Evolutionary conservation across 2,888 invertebrate genomes (phyloP), one percentile per base, ranked within the genome.

Genomic region (Xanthorhoe designata): DNA sequence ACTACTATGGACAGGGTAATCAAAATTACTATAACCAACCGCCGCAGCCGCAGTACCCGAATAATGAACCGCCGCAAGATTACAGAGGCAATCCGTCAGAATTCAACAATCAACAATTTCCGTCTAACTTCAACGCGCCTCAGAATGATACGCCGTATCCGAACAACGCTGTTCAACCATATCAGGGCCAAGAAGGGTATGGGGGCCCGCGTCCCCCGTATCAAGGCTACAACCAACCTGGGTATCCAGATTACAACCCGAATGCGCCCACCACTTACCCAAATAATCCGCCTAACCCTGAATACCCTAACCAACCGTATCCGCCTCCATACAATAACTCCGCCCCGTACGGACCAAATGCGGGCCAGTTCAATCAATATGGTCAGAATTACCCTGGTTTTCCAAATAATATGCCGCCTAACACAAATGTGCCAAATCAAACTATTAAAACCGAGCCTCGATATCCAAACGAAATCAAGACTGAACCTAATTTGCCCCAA

Each of bases 171-270:
- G 72, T 88, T 35, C 85, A 86, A 68, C 87, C 90, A 0, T 91
- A 87, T 70, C 75, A 85, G 15, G 84, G 82, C 61, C 89, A 87
- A 75, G 88, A 89, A 45, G 82, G 80, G 55, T 92, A 86, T 64
- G 77, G 75, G 10, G 87, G 84, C 64, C 89, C 86, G 69, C 87
- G 91, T 60, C 86, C 89, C 1, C 85, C 86, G 4, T 91, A 86
- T 70, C 87, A 82, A 66, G 82, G 83, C 50, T 83, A 82, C 58
- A 75, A 78, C 68, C 81, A 85, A 47, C 82, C 87, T 15, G 83
- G 82, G 8, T 91, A 84, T 74, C 75, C 87, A n/a, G 85, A 89
- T 55, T 91, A 85, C 69, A 88, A 86, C 67, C 61, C 86, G 1
- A 86, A 83, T 66, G 73, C 83, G 10, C 76, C 86, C 19, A 77